Evolutionary conservation across 2,113 vertebrate genomes (phyloP), one percentile per base, ranked within the genome.

Genomic region (Clarias gariepinus): DNA sequence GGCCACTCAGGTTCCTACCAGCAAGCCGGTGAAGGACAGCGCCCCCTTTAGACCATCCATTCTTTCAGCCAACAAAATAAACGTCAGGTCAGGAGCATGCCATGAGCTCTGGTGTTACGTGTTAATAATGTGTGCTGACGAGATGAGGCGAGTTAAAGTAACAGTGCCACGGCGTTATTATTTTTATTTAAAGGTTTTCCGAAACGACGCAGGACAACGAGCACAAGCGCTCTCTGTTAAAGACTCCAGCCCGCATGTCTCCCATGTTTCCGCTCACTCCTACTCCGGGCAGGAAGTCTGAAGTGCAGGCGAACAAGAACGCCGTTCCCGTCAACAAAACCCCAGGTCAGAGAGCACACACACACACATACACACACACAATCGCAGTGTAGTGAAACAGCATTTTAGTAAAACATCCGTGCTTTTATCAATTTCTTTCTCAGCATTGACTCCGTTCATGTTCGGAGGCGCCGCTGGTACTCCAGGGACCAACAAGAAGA

Each of bases 221-320:
- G 82, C 91, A 96, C 55, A 98, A 99, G 85, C 94, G 88, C 9
- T 97, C 97, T 11, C 89, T 97, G 87, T 91, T 93, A 86, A 99
- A 99, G 94, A 99, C 97, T 9, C 98, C 97, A 0, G 95, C 96
- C 57, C 95, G 96, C 87, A 95, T 95, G 96, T 96, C 96, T 41
- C 92, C 92, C 0, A 91, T 90, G 2, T 4, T 94, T 82, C 69
- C 91, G 4, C 84, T 89, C 0, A 90, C 89, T 11, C 87, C 87
- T 60, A 92, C 93, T 1, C 91, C 95, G 1, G 91, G 88, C 0
- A 94, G 19, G 64, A 85, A 81, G 55, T 25, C 90, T 11, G 19
- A 61, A 3, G 78, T 84, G 90, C 80, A 91, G 88, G 30, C 93
- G 91, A 90, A 25, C 5, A 77, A 66, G 63, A 63, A 28, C 28